Conservation (phyloP, 2,113 vertebrate species). For the Glaucidium brasilianum region DNA sequence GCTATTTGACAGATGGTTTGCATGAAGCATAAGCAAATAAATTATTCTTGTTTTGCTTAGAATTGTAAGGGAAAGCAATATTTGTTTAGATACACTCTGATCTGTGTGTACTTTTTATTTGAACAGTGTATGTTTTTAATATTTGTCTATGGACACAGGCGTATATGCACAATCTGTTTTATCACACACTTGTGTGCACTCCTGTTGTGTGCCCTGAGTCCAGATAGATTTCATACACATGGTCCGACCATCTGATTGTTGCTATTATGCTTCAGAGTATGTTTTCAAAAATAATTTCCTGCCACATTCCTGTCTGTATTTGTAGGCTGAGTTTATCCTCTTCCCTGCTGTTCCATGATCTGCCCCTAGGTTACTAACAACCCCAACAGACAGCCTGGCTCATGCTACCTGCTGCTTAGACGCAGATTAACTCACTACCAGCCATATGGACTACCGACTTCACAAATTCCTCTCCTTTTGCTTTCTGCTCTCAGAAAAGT, state of each 20-base stretch:
- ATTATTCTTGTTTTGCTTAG: neutral
- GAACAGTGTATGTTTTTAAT: neutral
- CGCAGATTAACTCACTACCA: conserved; percentile 77
- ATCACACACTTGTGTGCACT: neutral
- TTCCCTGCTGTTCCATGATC: conserved; percentile 82
- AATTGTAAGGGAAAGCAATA: neutral
- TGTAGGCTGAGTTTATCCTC: conserved; percentile 75
- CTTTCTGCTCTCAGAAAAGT: conserved; percentile 64
- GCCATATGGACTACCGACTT: conserved; percentile 80
- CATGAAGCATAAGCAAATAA: neutral
- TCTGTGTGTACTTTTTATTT: neutral
- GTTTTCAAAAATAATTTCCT: conserved; percentile 82
- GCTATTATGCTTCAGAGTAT: conserved; percentile 71
- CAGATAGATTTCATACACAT: conserved; percentile 22
- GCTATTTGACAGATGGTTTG: neutral
- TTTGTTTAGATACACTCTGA: neutral
- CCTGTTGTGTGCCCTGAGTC: neutral
- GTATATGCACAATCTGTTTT: neutral
- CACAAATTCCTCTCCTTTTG: conserved; percentile 80
- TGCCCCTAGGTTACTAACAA: conserved; percentile 81
- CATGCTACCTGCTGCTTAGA: conserved; percentile 77
- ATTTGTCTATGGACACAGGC: neutral
- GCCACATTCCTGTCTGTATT: conserved; percentile 83
- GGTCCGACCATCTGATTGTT: conserved; percentile 57
- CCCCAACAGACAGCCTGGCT: conserved; percentile 81